Conservation (phyloP, 2,888 invertebrate species). For the Rambutsinella grinnellia region DNA sequence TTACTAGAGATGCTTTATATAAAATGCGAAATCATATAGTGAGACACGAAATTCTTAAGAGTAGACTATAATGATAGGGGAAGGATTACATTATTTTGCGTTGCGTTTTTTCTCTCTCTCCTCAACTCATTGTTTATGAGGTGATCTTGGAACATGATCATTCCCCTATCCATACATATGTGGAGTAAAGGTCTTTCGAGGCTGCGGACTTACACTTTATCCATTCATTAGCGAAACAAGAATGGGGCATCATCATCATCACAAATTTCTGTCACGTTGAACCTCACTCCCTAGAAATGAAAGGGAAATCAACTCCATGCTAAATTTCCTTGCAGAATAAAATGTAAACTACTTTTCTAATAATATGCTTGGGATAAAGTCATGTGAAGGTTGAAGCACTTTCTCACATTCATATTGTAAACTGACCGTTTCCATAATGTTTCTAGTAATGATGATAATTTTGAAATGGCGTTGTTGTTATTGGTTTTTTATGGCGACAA, state of each 20-base stretch:
- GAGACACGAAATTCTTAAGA: neutral
- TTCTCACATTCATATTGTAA: no score
- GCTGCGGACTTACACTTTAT: neutral
- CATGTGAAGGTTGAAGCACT: no score
- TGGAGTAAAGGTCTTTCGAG: no score
- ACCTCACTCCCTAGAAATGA: neutral
- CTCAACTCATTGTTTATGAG: constrained; percentile 21
- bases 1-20: neutral
- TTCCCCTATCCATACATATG: constrained; percentile 4
- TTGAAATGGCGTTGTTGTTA: no score
- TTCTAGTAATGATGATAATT: no score
- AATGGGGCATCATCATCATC: neutral
- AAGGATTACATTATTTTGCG: neutral
- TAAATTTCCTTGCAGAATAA: no score
- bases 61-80: neutral
- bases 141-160: constrained; percentile 13
- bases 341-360: no score
- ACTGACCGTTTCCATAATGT: no score
- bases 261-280: neutral
- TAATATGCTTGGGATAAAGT: no score
- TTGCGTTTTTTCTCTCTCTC: no score
- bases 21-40: neutral
- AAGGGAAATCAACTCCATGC: no score
- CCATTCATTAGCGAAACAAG: neutral
- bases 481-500: no score